Evolutionary conservation across 1,140 invertebrate species (phyloP).

Genomic region (Drusus annulatus): DNA sequence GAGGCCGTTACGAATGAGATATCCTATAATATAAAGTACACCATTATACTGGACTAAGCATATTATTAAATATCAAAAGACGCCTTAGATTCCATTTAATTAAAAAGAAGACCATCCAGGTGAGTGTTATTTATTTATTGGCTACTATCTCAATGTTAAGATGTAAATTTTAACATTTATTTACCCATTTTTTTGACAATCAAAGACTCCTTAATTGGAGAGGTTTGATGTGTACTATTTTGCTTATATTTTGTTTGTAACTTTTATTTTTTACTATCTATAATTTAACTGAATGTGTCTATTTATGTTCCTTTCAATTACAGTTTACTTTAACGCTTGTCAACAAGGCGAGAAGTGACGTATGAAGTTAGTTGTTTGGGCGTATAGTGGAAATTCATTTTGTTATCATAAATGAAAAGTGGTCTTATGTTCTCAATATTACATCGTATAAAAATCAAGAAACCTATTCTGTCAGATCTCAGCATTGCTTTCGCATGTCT

Average conservation of each 20-base stretch:
- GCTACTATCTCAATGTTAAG: neutral
- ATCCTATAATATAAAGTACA: slow-evolving; percentile 16
- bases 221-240: slow-evolving; percentile 17
- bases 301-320: slow-evolving; percentile 37
- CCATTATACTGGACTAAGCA: slow-evolving; percentile 20
- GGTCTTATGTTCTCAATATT: slow-evolving; percentile 22
- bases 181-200: slow-evolving; percentile 25
- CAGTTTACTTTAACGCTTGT: slow-evolving; percentile 41
- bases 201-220: neutral
- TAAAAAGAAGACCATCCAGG: slow-evolving; percentile 21
- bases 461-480: slow-evolving; percentile 7
- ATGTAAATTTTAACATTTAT: slow-evolving; percentile 11
- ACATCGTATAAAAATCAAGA: slow-evolving; percentile 4
- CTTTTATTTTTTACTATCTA: slow-evolving; percentile 11
- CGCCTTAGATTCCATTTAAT: neutral
- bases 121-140: slow-evolving; percentile 41
- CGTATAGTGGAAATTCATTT: slow-evolving; percentile 36
- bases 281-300: slow-evolving; percentile 15
- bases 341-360: slow-evolving; percentile 36
- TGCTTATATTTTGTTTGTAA: slow-evolving; percentile 23
- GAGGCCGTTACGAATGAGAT: slow-evolving; percentile 25
- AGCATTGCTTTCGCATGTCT: slow-evolving; percentile 7
- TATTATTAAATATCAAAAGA: neutral
- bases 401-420: slow-evolving; percentile 37
- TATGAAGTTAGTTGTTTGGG: slow-evolving; percentile 42